Evolutionary conservation across 2,888 invertebrate genomes (phyloP), one percentile per base, ranked within the genome.

Genomic region (Seira sanloemensis): DNA sequence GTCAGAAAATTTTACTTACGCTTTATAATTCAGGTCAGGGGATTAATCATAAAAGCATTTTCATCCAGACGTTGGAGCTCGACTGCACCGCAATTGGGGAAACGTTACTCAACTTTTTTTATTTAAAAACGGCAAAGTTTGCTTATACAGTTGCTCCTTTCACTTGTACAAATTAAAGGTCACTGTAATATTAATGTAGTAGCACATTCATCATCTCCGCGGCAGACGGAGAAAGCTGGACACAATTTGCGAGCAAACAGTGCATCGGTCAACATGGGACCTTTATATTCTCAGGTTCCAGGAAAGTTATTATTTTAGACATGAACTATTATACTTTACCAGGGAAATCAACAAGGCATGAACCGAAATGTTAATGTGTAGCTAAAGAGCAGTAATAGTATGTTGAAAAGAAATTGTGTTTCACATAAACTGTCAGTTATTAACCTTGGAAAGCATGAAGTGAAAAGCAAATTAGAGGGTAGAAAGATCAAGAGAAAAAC

Each of bases 21-120:
- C 58, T 25, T 37, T 21, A 67, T 73, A 72, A 79, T 46, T 79
- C 73, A 73, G 54, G 67, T 18, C 26, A 27, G 21, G 58, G 19
- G 68, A 80, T 80, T 80, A 80, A 80, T 80, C 79, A 74, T 68
- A 58, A 65, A 65, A 74, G 65, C 74, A 58, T 46, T 74, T 9
- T 24, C 65, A 62, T 73, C 58, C 58, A 58, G 58, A 9, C 58
- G 5, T 37, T 18, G 2, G 58, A 58, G 58, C 7, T 4, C 7
- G n/a, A 58, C 2, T 58, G n/a, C 58, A n/a, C n/a, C 5, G 2
- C 58, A 58, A 58, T 18, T n/a, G 58, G n/a, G 7, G n/a, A 58
- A 58, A 58, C 4, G 58, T 58, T 58, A 58, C n/a, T 58, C 4
- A 7, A 16, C 58, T 16, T 16, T 2, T 58, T 37, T 58, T 18